Conservation (phyloP, 2,888 invertebrate species). For the Craniophora ligustri region DNA sequence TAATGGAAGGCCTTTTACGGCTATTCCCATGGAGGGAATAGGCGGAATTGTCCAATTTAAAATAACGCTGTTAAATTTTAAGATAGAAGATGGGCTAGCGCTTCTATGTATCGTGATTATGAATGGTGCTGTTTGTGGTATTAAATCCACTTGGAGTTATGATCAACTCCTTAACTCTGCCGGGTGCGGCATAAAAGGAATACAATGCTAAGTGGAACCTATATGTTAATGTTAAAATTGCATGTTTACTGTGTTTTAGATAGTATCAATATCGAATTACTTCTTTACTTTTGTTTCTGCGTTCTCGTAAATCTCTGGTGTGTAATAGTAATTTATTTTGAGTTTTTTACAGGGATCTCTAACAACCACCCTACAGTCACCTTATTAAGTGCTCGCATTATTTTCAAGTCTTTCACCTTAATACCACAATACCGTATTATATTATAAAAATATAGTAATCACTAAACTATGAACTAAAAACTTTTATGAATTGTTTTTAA, state of each 20-base stretch:
- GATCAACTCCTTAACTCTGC: not conserved
- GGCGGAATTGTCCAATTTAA: too few species aligned
- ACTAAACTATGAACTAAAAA: too few species aligned
- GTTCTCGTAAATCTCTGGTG: slow-evolving; percentile 24
- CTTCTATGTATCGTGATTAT: not conserved
- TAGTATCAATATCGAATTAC: slow-evolving; percentile 5
- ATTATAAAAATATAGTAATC: too few species aligned
- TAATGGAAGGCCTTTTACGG: too few species aligned
- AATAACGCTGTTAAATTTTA: not conserved
- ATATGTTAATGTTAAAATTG: slow-evolving; percentile 10
- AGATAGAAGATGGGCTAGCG: not conserved
- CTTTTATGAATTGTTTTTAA: too few species aligned
- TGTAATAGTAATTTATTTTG: not conserved
- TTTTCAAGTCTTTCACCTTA: too few species aligned
- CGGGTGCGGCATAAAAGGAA: not conserved
- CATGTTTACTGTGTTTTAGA: slow-evolving; percentile 11
- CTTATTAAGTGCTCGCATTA: too few species aligned
- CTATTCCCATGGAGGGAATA: too few species aligned
- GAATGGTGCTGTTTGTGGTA: not conserved
- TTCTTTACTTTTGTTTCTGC: slow-evolving; percentile 26
- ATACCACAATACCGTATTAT: too few species aligned
- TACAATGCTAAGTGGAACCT: slow-evolving; percentile 4
- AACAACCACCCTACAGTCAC: too few species aligned
- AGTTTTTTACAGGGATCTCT: not conserved
- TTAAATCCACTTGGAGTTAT: not conserved